phyloP scores from a whole-genome alignment of 2,888 invertebrate species.

The Priocnemis perturbator region DNA sequence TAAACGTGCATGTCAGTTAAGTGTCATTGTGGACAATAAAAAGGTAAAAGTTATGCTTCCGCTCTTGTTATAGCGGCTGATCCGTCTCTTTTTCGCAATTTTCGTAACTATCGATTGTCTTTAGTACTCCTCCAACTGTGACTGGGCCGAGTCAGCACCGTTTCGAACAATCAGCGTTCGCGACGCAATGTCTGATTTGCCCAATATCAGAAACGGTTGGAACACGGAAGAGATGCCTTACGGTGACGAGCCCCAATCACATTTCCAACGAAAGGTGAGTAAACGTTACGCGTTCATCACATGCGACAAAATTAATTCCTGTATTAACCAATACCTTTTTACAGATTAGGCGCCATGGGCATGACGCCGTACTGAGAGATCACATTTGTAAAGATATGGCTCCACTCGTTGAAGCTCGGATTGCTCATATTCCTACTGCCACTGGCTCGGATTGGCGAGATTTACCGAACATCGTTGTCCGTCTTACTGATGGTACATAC shows the following conservation, averaged over 20 bases:
- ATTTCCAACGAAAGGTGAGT: slow-evolving; percentile 82
- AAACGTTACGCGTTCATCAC: slow-evolving; percentile 2
- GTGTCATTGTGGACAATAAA: slow-evolving; percentile 79
- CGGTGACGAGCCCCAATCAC: slow-evolving; percentile 83
- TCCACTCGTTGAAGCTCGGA: slow-evolving; percentile 86
- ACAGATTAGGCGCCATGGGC: slow-evolving; percentile 79
- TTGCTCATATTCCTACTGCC: slow-evolving; percentile 83
- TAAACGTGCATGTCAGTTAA: slow-evolving; percentile 81
- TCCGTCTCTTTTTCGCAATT: not conserved
- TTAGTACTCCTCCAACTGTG: slow-evolving; percentile 76
- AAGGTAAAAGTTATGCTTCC: slow-evolving; percentile 69
- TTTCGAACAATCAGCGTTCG: slow-evolving; percentile 86
- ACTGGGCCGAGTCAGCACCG: slow-evolving; percentile 84
- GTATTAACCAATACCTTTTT: slow-evolving; percentile 3
- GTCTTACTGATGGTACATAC: slow-evolving; percentile 83
- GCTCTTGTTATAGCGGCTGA: too few relatives aligned
- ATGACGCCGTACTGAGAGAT: slow-evolving; percentile 80
- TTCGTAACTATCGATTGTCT: not conserved
- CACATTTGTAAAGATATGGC: slow-evolving; percentile 92
- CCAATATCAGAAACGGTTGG: slow-evolving; percentile 85
- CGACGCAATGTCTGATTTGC: slow-evolving; percentile 90
- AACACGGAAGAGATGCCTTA: slow-evolving; percentile 83
- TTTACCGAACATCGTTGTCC: slow-evolving; percentile 85
- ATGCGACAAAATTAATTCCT: too few relatives aligned
- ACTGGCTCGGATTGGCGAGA: slow-evolving; percentile 92